phyloP scores from a whole-genome alignment of 1,140 invertebrate species.

The silkworm (Bombyx mori) region DNA sequence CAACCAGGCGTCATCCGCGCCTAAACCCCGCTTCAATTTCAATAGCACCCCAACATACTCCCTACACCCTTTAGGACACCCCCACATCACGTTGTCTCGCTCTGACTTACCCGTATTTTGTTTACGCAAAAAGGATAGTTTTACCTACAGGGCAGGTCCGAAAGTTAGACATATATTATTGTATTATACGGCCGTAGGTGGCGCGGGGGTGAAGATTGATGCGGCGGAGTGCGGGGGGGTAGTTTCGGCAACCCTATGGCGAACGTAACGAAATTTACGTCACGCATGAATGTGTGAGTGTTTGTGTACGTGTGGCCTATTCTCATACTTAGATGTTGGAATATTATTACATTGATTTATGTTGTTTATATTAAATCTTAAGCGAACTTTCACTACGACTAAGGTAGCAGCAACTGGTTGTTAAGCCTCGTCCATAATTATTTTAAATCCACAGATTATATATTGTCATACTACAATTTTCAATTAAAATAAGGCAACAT shows the following conservation, averaged over 20 bases:
- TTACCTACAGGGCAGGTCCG: slow-evolving; percentile 66
- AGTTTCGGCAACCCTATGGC: slow-evolving; percentile 66
- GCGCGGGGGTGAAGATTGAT: slow-evolving; percentile 65
- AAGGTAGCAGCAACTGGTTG: too few species aligned
- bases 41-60: slow-evolving; percentile 65
- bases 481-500: too few species aligned
- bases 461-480: too few species aligned
- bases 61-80: slow-evolving; percentile 68
- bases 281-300: slow-evolving; percentile 47
- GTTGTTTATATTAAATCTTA: background rate
- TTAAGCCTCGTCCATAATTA: too few species aligned
- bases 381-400: too few species aligned
- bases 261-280: slow-evolving; percentile 59
- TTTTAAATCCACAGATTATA: too few species aligned
- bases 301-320: background rate
- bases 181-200: slow-evolving; percentile 68
- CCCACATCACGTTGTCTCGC: slow-evolving; percentile 32
- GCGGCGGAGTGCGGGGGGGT: slow-evolving; percentile 43
- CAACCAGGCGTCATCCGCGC: slow-evolving; percentile 68
- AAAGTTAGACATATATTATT: slow-evolving; percentile 71
- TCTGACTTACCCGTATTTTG: slow-evolving; percentile 16
- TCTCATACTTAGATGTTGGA: background rate
- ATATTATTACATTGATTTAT: background rate
- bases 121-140: slow-evolving; percentile 21
- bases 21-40: slow-evolving; percentile 70